Percentiles rank a stretch among this genome's conserved stretches.
These are phyloP conservation scores for Oligia strigilis DNA, from an alignment of 2,888 invertebrate species.

Conservation along the genomic window DNA sequence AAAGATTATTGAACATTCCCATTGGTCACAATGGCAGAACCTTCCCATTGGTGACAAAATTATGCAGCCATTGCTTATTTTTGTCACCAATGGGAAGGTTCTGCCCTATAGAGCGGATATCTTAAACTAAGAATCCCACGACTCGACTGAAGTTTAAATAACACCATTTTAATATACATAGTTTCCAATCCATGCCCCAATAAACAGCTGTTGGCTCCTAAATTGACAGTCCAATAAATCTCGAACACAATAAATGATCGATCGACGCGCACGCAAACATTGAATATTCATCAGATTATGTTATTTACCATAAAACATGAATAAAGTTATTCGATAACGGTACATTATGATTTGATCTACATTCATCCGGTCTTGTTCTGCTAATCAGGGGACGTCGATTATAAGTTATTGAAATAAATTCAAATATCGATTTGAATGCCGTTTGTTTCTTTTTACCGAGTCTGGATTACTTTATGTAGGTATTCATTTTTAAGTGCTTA, in stretches of 20 bases:
- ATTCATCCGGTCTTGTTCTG: conserved; percentile 51
- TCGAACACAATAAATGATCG: conserved; percentile 52
- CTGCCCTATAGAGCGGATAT: not conserved
- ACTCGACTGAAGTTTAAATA: not conserved
- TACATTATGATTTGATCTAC: conserved; percentile 51
- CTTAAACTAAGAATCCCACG: not conserved
- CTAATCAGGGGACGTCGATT: conserved; percentile 28
- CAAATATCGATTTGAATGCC: not conserved
- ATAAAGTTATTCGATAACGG: conserved; percentile 55
- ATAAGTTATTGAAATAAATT: conserved; percentile 44
- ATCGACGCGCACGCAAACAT: conserved; percentile 32
- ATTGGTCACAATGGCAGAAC: too few species aligned
- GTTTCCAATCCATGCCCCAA: conserved; percentile 17
- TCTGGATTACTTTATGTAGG: conserved; percentile 15
- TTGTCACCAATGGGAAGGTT: not conserved
- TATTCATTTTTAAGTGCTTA: conserved; percentile 14
- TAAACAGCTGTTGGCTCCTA: conserved; percentile 33
- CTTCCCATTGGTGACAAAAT: too few species aligned
- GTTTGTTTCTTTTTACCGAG: conserved; percentile 8
- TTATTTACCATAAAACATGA: conserved; percentile 57
- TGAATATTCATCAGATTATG: conserved; percentile 59
- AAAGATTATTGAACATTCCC: not conserved
- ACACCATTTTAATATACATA: conserved; percentile 15
- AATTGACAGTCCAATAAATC: conserved; percentile 57
- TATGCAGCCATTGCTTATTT: not conserved